Conservation (phyloP, 2,888 invertebrate species). For the Ennomos erosarius region DNA sequence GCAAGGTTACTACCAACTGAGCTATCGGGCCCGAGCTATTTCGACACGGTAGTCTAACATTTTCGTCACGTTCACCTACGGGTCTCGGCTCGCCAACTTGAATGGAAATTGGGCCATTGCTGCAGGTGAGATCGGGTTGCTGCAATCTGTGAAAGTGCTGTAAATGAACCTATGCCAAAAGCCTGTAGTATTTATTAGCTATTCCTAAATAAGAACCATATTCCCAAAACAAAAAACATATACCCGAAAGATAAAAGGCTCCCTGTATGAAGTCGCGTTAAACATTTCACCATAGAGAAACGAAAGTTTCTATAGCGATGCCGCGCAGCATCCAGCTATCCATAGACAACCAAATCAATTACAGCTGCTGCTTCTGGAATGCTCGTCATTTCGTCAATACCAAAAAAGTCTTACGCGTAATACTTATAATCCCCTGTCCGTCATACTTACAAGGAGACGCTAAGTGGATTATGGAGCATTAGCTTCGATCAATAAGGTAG, state of each 20-base stretch:
- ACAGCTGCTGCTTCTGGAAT: conserved; percentile 17
- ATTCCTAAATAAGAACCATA: too few relatives aligned
- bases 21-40: too few relatives aligned
- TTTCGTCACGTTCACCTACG: conserved; percentile 2
- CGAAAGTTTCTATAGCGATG: too few relatives aligned
- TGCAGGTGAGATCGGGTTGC: conserved; percentile 33
- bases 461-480: conserved; percentile 77
- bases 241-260: too few relatives aligned
- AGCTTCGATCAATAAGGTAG: conserved; percentile 70
- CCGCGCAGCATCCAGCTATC: not conserved
- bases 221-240: too few relatives aligned
- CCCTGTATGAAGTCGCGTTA: too few relatives aligned
- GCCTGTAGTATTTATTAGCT: too few relatives aligned
- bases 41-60: not conserved
- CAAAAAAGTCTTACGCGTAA: conserved; percentile 39
- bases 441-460: conserved; percentile 73
- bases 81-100: conserved; percentile 48
- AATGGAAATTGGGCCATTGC: conserved; percentile 63
- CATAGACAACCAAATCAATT: conserved; percentile 16
- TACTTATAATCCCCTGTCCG: conserved; percentile 70
- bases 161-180: too few relatives aligned
- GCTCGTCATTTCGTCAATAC: conserved; percentile 33
- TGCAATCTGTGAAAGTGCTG: conserved; percentile 5
- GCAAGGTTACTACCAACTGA: too few relatives aligned
- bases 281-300: too few relatives aligned